These are phyloP conservation scores for Bicyclus anynana DNA, from an alignment of 1,140 invertebrate species.

Conservation along the genomic window DNA sequence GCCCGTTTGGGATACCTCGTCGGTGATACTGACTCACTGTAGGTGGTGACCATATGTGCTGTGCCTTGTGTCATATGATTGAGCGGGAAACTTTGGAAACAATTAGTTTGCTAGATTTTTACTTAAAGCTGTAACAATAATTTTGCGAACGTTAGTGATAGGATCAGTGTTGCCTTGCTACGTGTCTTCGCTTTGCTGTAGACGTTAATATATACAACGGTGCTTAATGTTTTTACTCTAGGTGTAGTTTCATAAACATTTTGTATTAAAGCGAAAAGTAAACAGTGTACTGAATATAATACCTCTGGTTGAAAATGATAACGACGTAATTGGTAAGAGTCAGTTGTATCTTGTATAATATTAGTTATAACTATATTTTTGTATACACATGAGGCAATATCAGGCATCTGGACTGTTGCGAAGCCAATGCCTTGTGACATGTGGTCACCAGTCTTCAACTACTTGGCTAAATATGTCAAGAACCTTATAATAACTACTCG, in stretches of 20 bases:
- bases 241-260: not conserved
- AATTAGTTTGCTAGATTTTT: constrained; percentile 49
- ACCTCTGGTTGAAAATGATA: not conserved
- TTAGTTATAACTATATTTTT: constrained; percentile 6
- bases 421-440: constrained; percentile 58
- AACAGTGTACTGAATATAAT: constrained; percentile 9
- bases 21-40: constrained; percentile 63
- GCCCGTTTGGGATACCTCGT: constrained; percentile 36
- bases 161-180: constrained; percentile 73
- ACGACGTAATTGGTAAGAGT: constrained; percentile 17
- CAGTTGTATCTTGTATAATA: not conserved
- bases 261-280: constrained; percentile 7
- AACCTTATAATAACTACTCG: not conserved
- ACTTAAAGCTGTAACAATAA: constrained; percentile 45
- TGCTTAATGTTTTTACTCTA: constrained; percentile 49
- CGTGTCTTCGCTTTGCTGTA: constrained; percentile 73
- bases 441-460: constrained; percentile 55
- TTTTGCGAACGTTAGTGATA: constrained; percentile 51
- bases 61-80: constrained; percentile 60
- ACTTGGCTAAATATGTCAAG: constrained; percentile 29
- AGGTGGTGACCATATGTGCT: constrained; percentile 63
- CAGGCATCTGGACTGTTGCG: constrained; percentile 59
- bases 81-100: constrained; percentile 36
- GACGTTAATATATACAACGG: constrained; percentile 51
- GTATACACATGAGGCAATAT: constrained; percentile 41